Evolutionary conservation across 2,888 invertebrate species (phyloP), one percentile per base, ranked within the genome.

Genomic region (Zhengitettix transpicula): DNA sequence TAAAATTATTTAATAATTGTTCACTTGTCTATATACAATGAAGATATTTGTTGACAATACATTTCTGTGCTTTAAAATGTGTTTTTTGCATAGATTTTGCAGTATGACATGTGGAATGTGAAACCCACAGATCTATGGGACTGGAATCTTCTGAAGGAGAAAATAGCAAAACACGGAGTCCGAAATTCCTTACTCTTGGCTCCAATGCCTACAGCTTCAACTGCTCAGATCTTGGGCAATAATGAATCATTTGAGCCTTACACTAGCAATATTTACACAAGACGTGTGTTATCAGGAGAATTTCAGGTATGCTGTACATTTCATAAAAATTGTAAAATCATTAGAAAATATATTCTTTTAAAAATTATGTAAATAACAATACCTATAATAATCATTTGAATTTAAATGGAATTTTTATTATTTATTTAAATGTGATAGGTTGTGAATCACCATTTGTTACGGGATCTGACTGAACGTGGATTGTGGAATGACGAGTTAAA

Each of bases 191-290:
- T 97, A 41, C 76, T 99, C 17, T 67, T 98, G 64, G 97, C 98
- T 0, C 97, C 97, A 0, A 99, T 99, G 98, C 98, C 98, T 0
- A 99, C 98, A 9, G 97, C 98, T 10, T 96, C 97, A 1, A 99
- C 98, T 0, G 98, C 99, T 3, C 98, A 99, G 75, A 99, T 99
- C 69, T 81, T 99, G 54, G 99, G 99, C 16, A 99, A 99, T 71
- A 99, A 98, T 72, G 98, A 99, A 73, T 92, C 96, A 0, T 89
- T 97, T 69, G 99, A 99, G 74, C 93, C 99, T 0, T 99, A 97
- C 73, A 98, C 97, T 0, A 95, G 92, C 44, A 99, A 99, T 71
- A 92, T 99, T 67, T 99, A 98, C 73, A 86, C 89, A 17, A 78
- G 98, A 65, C 78, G 96, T 57, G 98, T 99, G 1, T 76, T 97